phyloP scores from a whole-genome alignment of 1,140 invertebrate species.

The Drosophila albomicans region DNA sequence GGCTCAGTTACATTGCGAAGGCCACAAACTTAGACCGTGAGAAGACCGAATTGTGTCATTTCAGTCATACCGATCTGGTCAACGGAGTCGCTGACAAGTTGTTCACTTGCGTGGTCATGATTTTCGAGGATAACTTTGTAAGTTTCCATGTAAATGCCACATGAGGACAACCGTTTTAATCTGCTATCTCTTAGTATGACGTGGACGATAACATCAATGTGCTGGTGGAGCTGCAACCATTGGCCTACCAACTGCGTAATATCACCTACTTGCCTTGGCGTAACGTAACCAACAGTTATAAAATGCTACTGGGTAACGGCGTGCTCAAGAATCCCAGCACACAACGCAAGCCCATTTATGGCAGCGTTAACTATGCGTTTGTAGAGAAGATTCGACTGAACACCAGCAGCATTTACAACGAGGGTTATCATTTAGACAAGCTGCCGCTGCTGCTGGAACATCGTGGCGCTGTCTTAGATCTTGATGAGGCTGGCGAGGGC shows the following conservation, averaged over 20 bases:
- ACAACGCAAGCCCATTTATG: slow-evolving; percentile 75
- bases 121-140: slow-evolving; percentile 82
- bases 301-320: slow-evolving; percentile 65
- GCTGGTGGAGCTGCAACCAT: slow-evolving; percentile 70
- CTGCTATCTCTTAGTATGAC: slow-evolving; percentile 54
- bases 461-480: slow-evolving; percentile 65
- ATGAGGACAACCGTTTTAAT: neutral
- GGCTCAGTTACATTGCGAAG: slow-evolving; percentile 76
- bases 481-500: slow-evolving; percentile 66
- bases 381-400: slow-evolving; percentile 76
- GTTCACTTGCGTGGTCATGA: slow-evolving; percentile 81
- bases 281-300: slow-evolving; percentile 75
- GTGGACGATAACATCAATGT: slow-evolving; percentile 78
- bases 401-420: slow-evolving; percentile 51
- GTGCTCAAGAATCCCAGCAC: slow-evolving; percentile 66
- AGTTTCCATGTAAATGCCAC: slow-evolving; percentile 22
- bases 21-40: slow-evolving; percentile 72
- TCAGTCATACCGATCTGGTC: slow-evolving; percentile 75
- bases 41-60: slow-evolving; percentile 77
- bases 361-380: slow-evolving; percentile 70
- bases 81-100: slow-evolving; percentile 66
- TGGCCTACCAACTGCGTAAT: slow-evolving; percentile 76
- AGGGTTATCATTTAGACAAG: slow-evolving; percentile 27
- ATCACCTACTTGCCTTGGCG: slow-evolving; percentile 76
- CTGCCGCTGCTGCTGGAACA: slow-evolving; percentile 76